Conservation (phyloP, 2,797 vertebrate species). For the Microcaecilia unicolor region DNA sequence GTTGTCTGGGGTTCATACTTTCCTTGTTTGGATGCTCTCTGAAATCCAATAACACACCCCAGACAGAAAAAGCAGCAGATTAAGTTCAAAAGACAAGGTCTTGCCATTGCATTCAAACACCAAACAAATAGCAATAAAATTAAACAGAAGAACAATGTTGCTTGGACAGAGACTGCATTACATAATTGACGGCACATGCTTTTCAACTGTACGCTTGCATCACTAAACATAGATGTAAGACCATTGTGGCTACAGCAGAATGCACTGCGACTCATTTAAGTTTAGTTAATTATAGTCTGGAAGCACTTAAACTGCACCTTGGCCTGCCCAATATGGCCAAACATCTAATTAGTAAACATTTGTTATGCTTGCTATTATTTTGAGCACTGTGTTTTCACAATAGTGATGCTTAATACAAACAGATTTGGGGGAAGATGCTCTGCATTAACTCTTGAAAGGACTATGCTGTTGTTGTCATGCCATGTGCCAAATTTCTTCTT, state of each 20-base stretch:
- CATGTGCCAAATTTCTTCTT: constrained; percentile 1
- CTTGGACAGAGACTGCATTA: not conserved
- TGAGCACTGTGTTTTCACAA: not conserved
- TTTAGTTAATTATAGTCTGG: not conserved
- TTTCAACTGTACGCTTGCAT: not conserved
- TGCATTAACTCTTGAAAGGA: not conserved
- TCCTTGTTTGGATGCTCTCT: no score
- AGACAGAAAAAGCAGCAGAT: not conserved
- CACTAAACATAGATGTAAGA: not conserved
- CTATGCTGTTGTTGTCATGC: not conserved
- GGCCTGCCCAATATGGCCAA: not conserved
- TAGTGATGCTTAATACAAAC: accelerated
- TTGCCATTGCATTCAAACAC: not conserved
- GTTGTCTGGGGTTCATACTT: no score
- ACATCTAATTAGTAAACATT: accelerated
- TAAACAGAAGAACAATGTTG: accelerated
- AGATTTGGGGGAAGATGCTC: not conserved
- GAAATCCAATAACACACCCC: no score
- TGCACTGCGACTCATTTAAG: accelerated
- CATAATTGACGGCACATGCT: not conserved
- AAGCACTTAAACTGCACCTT: accelerated
- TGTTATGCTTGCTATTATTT: not conserved
- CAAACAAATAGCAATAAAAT: not conserved
- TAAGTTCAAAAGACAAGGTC: not conserved
- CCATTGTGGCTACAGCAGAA: not conserved